Base-by-base conservation (phyloP, 2,888 invertebrate species). In the Pachydiplax longipennis region DNA sequence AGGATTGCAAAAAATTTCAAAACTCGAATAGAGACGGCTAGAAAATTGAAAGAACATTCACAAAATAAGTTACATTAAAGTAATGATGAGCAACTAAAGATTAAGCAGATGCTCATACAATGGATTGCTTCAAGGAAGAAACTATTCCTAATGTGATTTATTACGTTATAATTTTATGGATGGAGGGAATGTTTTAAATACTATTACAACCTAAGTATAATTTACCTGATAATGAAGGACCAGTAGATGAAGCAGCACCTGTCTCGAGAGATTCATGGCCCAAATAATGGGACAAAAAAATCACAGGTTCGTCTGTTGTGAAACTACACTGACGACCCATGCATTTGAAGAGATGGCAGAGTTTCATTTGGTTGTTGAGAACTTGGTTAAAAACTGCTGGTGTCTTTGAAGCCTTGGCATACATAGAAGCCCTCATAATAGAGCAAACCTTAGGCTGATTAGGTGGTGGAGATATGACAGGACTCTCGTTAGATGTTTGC, bases 321-420 rank as follows among this genome's bases (percentile, higher is more conserved):
- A 94, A 96, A 1, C 93, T 92, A 92, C 96, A 96, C n/a, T 93
- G 92, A 4, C 93, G 93, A 5, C 93, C 94, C 93, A 95, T 95
- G 92, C 96, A 96, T 92, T 96, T 96, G 92, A 94, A 96, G 18
- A 95, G 92, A 73, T 95, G 94, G 5, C 93, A 92, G 12, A 95
- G 92, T 90, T 94, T 94, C 0, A 92, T 91, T 2, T 93, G 92
- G n/a, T 93, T 92, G 12, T 94, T 91, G 94, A 95, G 94, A n/a
- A 48, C 65, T 40, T 80, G 53, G 15, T 91, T 58, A 80, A 91
- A 92, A 10, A 83, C 91, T 22, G 61, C 48, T 13, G 91, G 80
- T 58, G 65, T 87, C 82, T 91, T 92, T 22, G 90, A 82, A 48
- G 91, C 90, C 81, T 91, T 91, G 8, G 91, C 81, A 90, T 91